Evolutionary conservation across 2,113 vertebrate genomes (phyloP).

Genomic region (Limnothrissa miodon): DNA sequence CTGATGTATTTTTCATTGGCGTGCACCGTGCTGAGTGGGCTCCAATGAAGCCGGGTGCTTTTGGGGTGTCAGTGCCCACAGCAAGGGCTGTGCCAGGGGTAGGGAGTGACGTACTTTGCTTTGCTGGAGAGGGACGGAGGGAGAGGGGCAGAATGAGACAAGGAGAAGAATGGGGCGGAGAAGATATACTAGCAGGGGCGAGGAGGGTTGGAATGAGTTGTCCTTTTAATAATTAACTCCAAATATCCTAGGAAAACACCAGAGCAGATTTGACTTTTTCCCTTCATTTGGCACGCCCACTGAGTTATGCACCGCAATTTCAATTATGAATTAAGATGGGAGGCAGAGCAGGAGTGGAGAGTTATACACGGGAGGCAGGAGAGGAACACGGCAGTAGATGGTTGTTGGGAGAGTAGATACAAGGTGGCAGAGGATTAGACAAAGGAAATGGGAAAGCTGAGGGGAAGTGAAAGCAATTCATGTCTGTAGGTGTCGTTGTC

Average conservation of each 20-base stretch:
- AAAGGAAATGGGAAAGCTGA: not conserved
- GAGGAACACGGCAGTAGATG: not conserved
- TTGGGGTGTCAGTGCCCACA: constrained; percentile 21
- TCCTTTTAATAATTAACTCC: constrained; percentile 41
- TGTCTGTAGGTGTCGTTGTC: constrained; percentile 28
- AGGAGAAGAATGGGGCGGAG: not conserved
- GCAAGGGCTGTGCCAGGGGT: constrained; percentile 28
- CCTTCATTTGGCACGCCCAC: constrained; percentile 8
- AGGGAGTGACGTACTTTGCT: constrained; percentile 1
- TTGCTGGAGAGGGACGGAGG: not conserved
- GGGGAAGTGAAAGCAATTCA: not conserved
- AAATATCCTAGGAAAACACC: constrained; percentile 25
- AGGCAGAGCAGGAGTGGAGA: constrained; percentile 6
- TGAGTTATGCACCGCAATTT: constrained; percentile 10
- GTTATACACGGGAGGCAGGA: not conserved
- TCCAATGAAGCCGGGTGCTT: constrained; percentile 6
- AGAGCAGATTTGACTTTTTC: constrained; percentile 26
- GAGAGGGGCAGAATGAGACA: not conserved
- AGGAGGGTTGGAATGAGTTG: constrained; percentile 21
- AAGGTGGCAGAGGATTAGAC: not conserved
- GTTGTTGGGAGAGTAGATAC: not conserved
- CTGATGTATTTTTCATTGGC: constrained; percentile 59
- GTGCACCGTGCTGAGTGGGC: constrained; percentile 26
- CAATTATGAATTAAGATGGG: constrained; percentile 18
- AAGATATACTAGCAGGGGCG: not conserved